Conservation (phyloP, 2,888 invertebrate genomes). For the Cantharis rufa region DNA sequence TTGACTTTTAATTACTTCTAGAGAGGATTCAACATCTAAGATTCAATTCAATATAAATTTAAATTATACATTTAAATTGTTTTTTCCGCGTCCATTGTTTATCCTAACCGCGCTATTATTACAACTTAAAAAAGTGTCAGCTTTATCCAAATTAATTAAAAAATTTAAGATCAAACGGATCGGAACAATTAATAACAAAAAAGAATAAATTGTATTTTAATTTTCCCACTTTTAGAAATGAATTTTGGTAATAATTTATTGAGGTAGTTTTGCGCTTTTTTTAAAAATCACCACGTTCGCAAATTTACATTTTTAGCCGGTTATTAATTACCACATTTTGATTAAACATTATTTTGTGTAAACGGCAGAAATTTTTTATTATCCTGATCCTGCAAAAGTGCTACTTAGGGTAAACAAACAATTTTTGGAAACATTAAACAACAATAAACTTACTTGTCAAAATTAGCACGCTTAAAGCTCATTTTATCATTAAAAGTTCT, state of each 20-base stretch:
- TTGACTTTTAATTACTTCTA: constrained; percentile 14
- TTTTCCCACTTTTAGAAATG: not conserved
- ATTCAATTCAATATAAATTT: constrained; percentile 16
- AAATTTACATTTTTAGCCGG: not conserved
- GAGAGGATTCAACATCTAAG: constrained; percentile 7
- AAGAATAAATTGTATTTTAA: not conserved
- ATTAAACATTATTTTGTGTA: not conserved
- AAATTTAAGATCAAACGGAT: not conserved
- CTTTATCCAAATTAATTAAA: not conserved
- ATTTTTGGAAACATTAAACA: not conserved
- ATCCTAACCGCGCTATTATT: not conserved
- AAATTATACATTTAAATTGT: constrained; percentile 1
- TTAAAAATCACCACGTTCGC: not conserved
- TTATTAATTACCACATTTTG: not conserved
- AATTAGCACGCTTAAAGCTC: not conserved
- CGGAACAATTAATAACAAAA: not conserved
- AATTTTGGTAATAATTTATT: not conserved
- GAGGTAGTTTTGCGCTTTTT: not conserved
- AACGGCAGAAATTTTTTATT: not conserved
- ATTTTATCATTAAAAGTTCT: not conserved
- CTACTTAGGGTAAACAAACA: not conserved
- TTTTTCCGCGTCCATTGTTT: not conserved
- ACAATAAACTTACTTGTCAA: constrained; percentile 1
- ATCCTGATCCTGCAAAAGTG: not conserved
- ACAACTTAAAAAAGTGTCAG: not conserved